Evolutionary conservation across 2,113 vertebrate genomes (phyloP).

Genomic region (Leptobrachium ailaonicum): DNA sequence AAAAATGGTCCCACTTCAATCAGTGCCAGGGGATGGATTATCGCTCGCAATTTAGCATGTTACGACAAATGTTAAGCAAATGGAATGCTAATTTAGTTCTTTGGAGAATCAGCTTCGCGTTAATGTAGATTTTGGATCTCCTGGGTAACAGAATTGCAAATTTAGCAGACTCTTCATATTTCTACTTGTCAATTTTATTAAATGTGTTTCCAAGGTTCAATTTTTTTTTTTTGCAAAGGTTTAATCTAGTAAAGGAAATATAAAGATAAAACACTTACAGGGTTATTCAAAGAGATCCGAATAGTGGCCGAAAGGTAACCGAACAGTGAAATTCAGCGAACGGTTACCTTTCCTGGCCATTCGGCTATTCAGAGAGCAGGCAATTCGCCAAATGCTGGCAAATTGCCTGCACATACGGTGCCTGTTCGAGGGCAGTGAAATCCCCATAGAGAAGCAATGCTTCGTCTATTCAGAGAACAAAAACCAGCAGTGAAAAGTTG

Average conservation of each 20-base stretch:
- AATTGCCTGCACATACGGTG: no score
- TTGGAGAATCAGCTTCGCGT: constrained; percentile 20
- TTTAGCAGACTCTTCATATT: constrained; percentile 39
- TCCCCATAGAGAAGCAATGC: no score
- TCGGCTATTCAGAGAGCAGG: no score
- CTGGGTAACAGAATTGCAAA: constrained; percentile 35
- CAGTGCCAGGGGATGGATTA: constrained; percentile 44
- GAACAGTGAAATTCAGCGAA: no score
- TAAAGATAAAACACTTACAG: no score
- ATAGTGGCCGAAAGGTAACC: no score
- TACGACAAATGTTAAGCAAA: constrained; percentile 47
- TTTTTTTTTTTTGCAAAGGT: neutral
- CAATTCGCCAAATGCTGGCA: no score
- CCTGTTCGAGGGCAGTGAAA: no score
- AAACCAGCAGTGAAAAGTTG: no score
- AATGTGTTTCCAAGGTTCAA: constrained; percentile 9
- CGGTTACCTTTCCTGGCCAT: no score
- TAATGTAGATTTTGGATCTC: constrained; percentile 41
- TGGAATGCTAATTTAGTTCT: constrained; percentile 43
- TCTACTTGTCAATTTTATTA: constrained; percentile 33
- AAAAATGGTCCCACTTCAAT: constrained; percentile 44
- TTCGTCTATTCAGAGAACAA: no score
- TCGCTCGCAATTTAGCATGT: constrained; percentile 30
- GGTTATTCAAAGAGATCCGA: no score
- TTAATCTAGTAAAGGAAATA: neutral